Percentiles rank a stretch among this genome's conserved stretches.
Conservation (phyloP, 2,888 invertebrate genomes). For the Pilophorus perplexus region DNA sequence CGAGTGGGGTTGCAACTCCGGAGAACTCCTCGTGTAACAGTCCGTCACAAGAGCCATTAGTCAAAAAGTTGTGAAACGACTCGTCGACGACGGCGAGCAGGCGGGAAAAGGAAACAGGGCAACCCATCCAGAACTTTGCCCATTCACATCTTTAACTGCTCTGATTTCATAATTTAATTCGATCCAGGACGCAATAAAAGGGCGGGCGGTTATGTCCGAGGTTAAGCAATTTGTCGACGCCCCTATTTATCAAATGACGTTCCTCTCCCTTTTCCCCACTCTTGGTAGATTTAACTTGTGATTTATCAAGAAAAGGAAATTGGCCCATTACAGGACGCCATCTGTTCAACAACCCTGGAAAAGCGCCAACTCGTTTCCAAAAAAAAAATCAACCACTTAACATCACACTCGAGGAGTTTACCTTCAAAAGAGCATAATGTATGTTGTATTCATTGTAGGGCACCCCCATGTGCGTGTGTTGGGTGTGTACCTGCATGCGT, state of each 20-base stretch:
- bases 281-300: background rate
- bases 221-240: background rate
- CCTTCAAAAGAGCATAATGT: no score
- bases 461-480: no score
- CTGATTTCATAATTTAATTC: constrained; percentile 27
- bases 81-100: background rate
- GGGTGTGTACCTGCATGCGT: no score
- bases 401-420: no score
- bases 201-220: background rate
- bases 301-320: background rate
- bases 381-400: no score
- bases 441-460: no score
- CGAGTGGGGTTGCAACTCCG: no score
- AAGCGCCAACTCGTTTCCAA: no score
- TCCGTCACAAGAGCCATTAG: constrained; percentile 19
- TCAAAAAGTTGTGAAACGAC: constrained; percentile 22
- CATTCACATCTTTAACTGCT: constrained; percentile 28
- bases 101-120: background rate
- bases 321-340: no score
- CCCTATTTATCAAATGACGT: background rate
- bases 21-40: background rate
- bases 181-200: background rate
- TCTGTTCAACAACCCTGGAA: no score
- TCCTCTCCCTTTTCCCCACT: background rate
- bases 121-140: constrained; percentile 12